These are phyloP conservation scores for Tympanoctomys barrerae DNA, from an alignment of 2,797 vertebrate genomes.

Conservation along the genomic window DNA sequence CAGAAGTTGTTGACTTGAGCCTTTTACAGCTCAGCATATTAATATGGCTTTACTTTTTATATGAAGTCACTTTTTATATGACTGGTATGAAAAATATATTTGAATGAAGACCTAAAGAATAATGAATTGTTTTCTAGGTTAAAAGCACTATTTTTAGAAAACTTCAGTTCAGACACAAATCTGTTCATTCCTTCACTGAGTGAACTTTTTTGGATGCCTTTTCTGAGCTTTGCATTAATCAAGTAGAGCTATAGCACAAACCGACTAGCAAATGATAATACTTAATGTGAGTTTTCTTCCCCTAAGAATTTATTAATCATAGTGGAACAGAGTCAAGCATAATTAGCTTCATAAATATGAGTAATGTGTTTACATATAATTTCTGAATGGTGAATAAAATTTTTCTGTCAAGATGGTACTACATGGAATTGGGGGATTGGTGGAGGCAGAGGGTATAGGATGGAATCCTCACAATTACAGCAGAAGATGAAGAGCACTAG, in stretches of 20 bases:
- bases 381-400: background rate
- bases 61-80: background rate
- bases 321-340: background rate
- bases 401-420: background rate
- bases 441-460: background rate
- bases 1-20: too few relatives aligned
- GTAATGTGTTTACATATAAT: background rate
- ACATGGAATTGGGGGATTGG: background rate
- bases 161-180: background rate
- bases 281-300: background rate
- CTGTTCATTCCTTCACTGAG: background rate
- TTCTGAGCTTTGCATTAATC: background rate
- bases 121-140: background rate
- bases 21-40: too few relatives aligned
- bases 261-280: background rate
- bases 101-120: background rate
- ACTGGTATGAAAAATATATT: background rate
- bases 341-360: background rate
- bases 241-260: background rate
- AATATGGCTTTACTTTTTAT: background rate
- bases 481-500: background rate
- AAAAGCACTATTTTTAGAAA: background rate
- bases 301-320: background rate
- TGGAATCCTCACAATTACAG: background rate
- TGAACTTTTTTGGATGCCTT: background rate